Base-by-base conservation (phyloP, 2,888 invertebrate genomes). In the Trichogramma evanescens region DNA sequence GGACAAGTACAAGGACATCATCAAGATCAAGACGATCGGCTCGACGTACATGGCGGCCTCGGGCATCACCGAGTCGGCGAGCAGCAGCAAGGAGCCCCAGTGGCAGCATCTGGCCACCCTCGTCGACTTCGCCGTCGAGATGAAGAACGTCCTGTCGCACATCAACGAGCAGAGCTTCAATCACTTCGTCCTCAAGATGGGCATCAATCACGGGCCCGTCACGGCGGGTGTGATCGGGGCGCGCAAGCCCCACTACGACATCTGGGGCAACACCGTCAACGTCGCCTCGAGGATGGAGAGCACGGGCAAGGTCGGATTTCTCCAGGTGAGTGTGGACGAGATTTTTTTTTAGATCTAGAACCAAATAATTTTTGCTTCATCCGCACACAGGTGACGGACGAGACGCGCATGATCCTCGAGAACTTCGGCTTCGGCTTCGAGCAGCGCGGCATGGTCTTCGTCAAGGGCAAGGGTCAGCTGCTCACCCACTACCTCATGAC, bases 221-320 rank as follows among this genome's bases (percentile, higher is more conserved):
- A 94, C 93, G 0, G 95, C 95, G 0, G 96, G 96, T 0, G 95
- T 96, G 5, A 95, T 96, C 69, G 95, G 96, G 9, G 95, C 94
- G 0, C 81, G 93, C 56, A 95, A 95, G 75, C 95, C 95, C 0
- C 95, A 95, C 77, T 96, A 95, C 73, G 95, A 96, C 76, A 95
- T 96, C 70, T 95, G 94, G 94, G 95, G 95, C 2, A 95, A 96
- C 75, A 94, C 95, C 0, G 95, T 96, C 10, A 98, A 98, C 75
- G 96, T 98, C 1, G 95, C 97, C 5, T 95, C 95, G 0, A 82
- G 96, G 61, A 98, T 98, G 97, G 97, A 98, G 77, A 95, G 94
- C 73, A 96, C 96, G 0, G 97, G 97, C 64, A 95, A 94, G 81
- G 93, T 93, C 58, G 94, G 94, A 5, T 91, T 89, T 68, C 91